A percentile compares a stretch with the other conserved stretches of the same genome.
phyloP scores from a whole-genome alignment of 2,797 vertebrate species.

The Tolypeutes matacus region DNA sequence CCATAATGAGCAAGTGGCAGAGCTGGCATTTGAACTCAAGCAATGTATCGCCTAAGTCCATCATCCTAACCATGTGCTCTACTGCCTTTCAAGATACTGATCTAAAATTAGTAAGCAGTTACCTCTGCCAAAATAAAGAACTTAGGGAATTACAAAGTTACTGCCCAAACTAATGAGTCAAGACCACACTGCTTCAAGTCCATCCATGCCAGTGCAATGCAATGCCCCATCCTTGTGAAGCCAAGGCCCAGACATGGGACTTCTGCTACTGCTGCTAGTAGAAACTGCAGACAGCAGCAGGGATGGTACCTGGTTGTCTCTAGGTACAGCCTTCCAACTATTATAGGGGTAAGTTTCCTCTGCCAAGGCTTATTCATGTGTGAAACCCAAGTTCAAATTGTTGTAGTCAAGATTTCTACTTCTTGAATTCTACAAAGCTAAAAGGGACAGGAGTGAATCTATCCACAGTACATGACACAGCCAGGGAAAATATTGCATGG shows the following conservation, averaged over 20 bases:
- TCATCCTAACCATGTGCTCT: neutral
- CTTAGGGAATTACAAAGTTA: neutral
- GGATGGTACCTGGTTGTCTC: neutral
- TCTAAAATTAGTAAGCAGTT: neutral
- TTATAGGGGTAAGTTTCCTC: neutral
- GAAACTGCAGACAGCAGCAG: neutral
- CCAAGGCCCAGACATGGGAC: neutral
- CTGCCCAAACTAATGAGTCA: neutral
- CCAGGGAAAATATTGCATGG: neutral
- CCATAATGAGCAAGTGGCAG: neutral
- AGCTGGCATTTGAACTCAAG: neutral
- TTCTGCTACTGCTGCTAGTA: neutral
- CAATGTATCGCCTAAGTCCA: neutral
- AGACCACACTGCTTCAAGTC: neutral
- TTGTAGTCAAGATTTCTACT: neutral
- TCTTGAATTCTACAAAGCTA: neutral
- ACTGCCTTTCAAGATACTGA: neutral
- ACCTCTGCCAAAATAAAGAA: constrained; percentile 14
- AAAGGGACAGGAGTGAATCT: neutral
- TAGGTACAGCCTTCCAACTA: neutral
- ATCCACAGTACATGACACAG: neutral
- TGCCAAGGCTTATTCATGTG: neutral
- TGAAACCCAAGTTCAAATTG: neutral
- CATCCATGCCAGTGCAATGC: neutral
- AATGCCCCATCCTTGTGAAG: neutral